phyloP scores from a whole-genome alignment of 2,113 vertebrate species.

The Etheostoma cragini region DNA sequence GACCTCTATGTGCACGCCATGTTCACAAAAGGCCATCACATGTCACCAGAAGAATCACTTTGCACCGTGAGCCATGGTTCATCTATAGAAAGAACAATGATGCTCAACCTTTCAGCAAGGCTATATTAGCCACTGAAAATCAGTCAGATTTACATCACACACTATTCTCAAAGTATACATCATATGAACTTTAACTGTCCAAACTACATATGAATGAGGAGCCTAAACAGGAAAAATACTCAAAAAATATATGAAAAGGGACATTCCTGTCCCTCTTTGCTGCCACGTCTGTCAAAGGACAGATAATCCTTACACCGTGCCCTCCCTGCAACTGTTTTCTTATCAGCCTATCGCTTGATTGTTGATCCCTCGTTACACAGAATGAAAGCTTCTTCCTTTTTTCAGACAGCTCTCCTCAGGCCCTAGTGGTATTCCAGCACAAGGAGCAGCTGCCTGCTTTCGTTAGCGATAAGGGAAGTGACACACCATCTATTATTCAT shows the following conservation, averaged over 20 bases:
- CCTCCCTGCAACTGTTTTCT: conserved; percentile 41
- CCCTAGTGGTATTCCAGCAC: conserved; percentile 41
- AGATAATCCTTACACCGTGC: conserved; percentile 50
- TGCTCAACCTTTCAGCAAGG: neutral
- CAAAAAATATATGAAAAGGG: neutral
- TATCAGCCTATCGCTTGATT: conserved; percentile 41
- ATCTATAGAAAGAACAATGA: too few species aligned
- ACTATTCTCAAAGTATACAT: neutral
- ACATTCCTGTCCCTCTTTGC: neutral
- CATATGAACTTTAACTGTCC: neutral
- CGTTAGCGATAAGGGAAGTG: conserved; percentile 68
- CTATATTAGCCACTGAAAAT: neutral
- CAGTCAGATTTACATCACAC: neutral
- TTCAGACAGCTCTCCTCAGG: conserved; percentile 16
- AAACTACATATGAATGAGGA: neutral
- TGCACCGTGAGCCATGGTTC: neutral
- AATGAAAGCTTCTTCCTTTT: conserved; percentile 26
- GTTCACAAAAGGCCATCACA: neutral
- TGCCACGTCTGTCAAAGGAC: conserved; percentile 34
- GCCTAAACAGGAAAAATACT: neutral
- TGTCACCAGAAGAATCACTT: neutral
- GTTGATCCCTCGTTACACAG: conserved; percentile 16
- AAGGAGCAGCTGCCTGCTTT: conserved; percentile 69
- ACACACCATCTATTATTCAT: conserved; percentile 74
- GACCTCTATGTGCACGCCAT: neutral